These are phyloP conservation scores for Poecilobothrus nobilitatus DNA, from an alignment of 2,888 invertebrate species.

Conservation along the genomic window DNA sequence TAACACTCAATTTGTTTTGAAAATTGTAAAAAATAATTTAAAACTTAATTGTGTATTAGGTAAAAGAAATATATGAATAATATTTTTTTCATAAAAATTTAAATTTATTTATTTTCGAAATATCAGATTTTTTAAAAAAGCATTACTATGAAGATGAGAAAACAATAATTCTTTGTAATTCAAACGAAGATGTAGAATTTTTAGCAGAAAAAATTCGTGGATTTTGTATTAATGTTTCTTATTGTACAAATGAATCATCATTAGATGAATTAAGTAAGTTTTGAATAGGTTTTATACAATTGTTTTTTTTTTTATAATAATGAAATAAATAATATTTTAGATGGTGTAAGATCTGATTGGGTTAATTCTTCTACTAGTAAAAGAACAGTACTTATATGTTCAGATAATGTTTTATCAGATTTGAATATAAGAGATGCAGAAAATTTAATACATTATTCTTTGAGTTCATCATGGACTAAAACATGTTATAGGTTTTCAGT, in stretches of 20 bases:
- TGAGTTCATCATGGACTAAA: constrained; percentile 55
- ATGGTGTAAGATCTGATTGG: constrained; percentile 8
- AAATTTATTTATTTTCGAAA: constrained; percentile 19
- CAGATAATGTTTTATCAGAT: constrained; percentile 57
- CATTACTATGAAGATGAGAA: constrained; percentile 44
- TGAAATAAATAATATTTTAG: background rate
- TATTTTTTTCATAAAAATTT: background rate
- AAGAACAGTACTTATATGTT: constrained; percentile 53
- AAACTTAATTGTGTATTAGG: constrained; percentile 25
- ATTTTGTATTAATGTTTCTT: background rate
- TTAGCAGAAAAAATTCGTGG: background rate
- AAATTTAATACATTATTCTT: constrained; percentile 61
- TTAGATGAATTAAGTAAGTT: constrained; percentile 19
- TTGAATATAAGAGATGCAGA: constrained; percentile 57
- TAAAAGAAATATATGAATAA: background rate
- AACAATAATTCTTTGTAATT: constrained; percentile 56
- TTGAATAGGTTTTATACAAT: no score
- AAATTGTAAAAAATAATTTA: constrained; percentile 31
- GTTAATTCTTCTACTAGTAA: constrained; percentile 11
- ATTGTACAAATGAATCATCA: constrained; percentile 11
- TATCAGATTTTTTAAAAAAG: constrained; percentile 46
- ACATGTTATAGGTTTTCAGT: constrained; percentile 64
- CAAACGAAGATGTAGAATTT: constrained; percentile 48
- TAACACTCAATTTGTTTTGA: constrained; percentile 45
- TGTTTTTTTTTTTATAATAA: background rate